Evolutionary conservation across 1,140 invertebrate species (phyloP).

Genomic region (Drosophila kanapiae): DNA sequence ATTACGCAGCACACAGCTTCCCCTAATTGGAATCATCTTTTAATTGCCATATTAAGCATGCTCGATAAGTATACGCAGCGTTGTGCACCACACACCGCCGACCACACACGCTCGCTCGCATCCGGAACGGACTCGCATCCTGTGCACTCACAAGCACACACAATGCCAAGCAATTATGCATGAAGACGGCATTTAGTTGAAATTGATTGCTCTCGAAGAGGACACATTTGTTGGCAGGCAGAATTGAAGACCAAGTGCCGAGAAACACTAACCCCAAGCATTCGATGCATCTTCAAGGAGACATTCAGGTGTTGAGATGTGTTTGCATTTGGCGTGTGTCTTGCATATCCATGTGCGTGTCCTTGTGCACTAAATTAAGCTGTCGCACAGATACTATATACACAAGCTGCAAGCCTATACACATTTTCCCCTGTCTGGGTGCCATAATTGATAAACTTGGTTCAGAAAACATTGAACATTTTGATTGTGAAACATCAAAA

Average conservation of each 20-base stretch:
- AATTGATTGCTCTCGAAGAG: slow-evolving; percentile 67
- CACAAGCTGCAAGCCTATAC: slow-evolving; percentile 36
- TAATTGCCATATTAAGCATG: slow-evolving; percentile 76
- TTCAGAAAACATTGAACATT: slow-evolving; percentile 12
- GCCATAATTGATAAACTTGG: slow-evolving; percentile 51
- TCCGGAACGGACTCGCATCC: slow-evolving; percentile 9
- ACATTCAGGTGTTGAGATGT: slow-evolving; percentile 64
- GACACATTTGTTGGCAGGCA: slow-evolving; percentile 43
- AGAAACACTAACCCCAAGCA: slow-evolving; percentile 33
- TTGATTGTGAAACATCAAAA: background rate
- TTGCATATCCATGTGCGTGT: slow-evolving; percentile 7
- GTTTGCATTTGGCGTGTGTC: slow-evolving; percentile 26
- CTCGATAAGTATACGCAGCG: slow-evolving; percentile 58
- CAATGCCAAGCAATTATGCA: slow-evolving; percentile 70
- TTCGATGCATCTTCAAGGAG: slow-evolving; percentile 38
- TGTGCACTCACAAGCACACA: slow-evolving; percentile 14
- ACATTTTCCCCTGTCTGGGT: slow-evolving; percentile 41
- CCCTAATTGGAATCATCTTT: slow-evolving; percentile 77
- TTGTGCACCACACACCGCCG: slow-evolving; percentile 21
- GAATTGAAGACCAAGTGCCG: slow-evolving; percentile 28
- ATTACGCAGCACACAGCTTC: slow-evolving; percentile 54
- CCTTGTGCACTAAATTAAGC: slow-evolving; percentile 65
- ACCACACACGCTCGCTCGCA: slow-evolving; percentile 2
- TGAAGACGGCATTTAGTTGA: slow-evolving; percentile 73
- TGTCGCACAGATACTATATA: slow-evolving; percentile 40